phyloP scores from a whole-genome alignment of 1,140 invertebrate genomes.

The Philotrypesis tridentata region DNA sequence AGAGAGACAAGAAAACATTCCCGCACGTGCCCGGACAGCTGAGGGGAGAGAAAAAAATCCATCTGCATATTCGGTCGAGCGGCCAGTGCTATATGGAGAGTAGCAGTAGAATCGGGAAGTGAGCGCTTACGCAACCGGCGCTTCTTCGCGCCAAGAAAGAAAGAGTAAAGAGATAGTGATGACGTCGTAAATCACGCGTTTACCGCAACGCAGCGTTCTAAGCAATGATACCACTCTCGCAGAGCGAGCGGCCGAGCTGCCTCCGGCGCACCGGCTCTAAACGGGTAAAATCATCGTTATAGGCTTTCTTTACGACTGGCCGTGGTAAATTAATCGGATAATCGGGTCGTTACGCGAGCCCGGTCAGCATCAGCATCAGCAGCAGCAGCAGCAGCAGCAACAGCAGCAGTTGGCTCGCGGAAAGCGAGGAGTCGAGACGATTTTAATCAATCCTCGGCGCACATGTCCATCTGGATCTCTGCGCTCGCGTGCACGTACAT shows the following conservation, averaged over 20 bases:
- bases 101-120: too few species aligned
- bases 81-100: too few species aligned
- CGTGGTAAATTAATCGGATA: not conserved
- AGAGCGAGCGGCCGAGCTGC: not conserved
- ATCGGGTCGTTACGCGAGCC: not conserved
- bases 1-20: too few species aligned
- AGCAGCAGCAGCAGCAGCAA: too few species aligned
- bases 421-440: not conserved
- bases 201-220: not conserved
- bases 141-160: too few species aligned
- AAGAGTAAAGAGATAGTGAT: not conserved
- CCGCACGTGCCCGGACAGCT: too few species aligned
- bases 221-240: conserved; percentile 4
- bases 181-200: not conserved
- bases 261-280: too few species aligned
- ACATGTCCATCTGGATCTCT: not conserved
- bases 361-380: too few species aligned
- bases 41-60: not conserved
- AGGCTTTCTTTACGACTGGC: not conserved
- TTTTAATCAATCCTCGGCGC: conserved; percentile 6
- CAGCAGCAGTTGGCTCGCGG: not conserved
- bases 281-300: not conserved
- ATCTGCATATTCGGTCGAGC: not conserved
- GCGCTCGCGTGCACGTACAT: too few species aligned
- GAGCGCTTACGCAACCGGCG: too few species aligned